Evolutionary conservation across 2,113 vertebrate species (phyloP).

Genomic region (Xenus cinereus): DNA sequence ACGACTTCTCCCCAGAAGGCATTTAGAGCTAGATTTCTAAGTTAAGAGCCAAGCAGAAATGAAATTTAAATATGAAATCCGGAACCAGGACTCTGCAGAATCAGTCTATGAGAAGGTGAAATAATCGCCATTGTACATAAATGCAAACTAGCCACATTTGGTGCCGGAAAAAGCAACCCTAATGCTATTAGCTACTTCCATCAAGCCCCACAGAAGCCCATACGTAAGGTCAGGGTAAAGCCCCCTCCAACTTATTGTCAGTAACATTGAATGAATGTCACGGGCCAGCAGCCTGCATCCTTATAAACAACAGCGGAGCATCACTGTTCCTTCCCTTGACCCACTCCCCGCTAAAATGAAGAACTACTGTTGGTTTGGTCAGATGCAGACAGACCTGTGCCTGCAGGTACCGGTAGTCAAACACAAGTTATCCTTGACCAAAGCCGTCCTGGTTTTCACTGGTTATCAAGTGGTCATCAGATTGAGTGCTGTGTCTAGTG

Average conservation of each 20-base stretch:
- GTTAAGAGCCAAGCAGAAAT: background rate
- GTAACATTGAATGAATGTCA: background rate
- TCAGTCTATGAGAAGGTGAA: background rate
- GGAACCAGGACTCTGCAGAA: background rate
- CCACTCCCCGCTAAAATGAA: background rate
- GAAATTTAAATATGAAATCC: background rate
- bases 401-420: too few relatives aligned
- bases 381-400: background rate
- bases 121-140: background rate
- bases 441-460: background rate
- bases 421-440: background rate
- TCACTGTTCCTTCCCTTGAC: background rate
- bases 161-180: background rate
- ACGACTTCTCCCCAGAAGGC: background rate
- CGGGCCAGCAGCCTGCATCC: background rate
- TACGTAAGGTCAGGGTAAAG: background rate
- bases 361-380: background rate
- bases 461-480: background rate
- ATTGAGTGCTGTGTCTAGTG: background rate
- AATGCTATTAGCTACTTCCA: background rate
- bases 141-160: background rate
- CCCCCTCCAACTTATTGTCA: background rate
- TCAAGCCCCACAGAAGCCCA: background rate
- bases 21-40: background rate
- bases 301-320: rapidly evolving